phyloP scores from a whole-genome alignment of 2,888 invertebrate genomes.

The Shargacucullia verbasci region DNA sequence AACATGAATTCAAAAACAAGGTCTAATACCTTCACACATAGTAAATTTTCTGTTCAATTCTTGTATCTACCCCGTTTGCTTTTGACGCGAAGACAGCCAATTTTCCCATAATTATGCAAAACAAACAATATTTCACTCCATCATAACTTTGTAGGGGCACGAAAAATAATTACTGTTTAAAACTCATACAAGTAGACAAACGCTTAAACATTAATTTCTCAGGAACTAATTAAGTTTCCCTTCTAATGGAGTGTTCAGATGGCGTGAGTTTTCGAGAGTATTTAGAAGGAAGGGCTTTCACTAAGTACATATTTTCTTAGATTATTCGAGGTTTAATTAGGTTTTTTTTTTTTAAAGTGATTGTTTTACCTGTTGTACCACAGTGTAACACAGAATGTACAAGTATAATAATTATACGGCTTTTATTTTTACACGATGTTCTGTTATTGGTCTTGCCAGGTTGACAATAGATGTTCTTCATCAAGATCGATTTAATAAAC shows the following conservation, averaged over 20 bases:
- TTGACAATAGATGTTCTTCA: no score
- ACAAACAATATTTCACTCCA: constrained; percentile 46
- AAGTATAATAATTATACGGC: no score
- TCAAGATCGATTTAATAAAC: no score
- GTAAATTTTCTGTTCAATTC: no score
- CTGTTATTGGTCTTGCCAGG: no score
- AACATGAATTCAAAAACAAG: no score
- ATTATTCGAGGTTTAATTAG: constrained; percentile 8
- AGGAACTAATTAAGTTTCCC: constrained; percentile 55
- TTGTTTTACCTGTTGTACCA: no score
- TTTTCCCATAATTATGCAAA: constrained; percentile 42
- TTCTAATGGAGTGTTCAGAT: constrained; percentile 41
- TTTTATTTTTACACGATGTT: no score
- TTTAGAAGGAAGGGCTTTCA: constrained; percentile 25
- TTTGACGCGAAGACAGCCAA: constrained; percentile 4
- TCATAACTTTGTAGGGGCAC: constrained; percentile 47
- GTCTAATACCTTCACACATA: no score
- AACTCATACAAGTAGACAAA: constrained; percentile 56
- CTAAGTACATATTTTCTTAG: constrained; percentile 23
- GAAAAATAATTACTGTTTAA: constrained; percentile 62
- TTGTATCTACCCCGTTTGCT: no score
- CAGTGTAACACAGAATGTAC: no score
- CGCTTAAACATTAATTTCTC: constrained; percentile 53
- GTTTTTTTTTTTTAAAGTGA: no score
- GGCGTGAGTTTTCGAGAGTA: constrained; percentile 38